Percentiles rank a stretch among this genome's conserved stretches.
phyloP scores from a whole-genome alignment of 2,113 vertebrate genomes.

The Lamprotornis superbus region DNA sequence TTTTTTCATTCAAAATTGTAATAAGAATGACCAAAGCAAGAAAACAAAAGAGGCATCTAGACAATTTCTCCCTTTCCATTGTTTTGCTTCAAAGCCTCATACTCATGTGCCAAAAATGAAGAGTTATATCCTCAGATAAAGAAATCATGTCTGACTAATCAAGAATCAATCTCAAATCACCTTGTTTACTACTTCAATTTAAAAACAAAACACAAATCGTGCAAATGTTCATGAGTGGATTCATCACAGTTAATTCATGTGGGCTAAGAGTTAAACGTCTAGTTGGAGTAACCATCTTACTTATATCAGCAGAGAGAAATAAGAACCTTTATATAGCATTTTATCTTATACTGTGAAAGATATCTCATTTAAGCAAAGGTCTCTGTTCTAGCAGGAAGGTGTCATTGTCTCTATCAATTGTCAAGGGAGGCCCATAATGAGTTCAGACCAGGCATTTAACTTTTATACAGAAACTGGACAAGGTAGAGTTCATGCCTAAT shows the following conservation, averaged over 20 bases:
- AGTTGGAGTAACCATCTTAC: neutral
- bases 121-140: neutral
- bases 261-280: neutral
- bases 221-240: neutral
- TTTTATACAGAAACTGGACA: neutral
- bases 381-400: neutral
- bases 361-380: neutral
- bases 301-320: neutral
- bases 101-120: neutral
- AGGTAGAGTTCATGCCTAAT: neutral
- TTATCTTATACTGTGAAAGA: neutral
- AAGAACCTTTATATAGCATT: neutral
- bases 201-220: neutral
- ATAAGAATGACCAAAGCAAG: neutral
- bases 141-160: neutral
- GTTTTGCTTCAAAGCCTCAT: neutral
- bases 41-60: neutral
- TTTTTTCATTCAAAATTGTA: neutral
- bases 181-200: neutral
- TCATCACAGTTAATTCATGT: neutral
- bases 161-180: neutral
- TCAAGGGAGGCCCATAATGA: neutral
- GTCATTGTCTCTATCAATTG: neutral
- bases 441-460: neutral
- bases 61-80: neutral